These are phyloP conservation scores for Apostichopus parvimensis DNA, from an alignment of 35 echinoderm and acorn worm species.

Conservation along the genomic window DNA sequence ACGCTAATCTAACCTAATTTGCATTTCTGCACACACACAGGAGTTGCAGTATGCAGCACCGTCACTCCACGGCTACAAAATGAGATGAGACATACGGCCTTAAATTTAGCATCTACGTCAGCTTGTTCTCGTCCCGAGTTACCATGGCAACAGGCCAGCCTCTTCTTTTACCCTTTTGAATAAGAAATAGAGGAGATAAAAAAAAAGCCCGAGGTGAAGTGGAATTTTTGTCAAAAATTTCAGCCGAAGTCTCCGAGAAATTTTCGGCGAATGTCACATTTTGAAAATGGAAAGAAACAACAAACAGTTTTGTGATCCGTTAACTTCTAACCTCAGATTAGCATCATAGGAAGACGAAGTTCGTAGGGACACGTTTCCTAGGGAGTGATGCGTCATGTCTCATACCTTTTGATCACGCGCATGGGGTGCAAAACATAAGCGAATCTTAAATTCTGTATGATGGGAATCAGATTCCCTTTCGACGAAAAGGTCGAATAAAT, in stretches of 20 bases:
- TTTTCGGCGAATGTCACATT: conserved; percentile 12
- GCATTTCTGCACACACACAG: conserved; percentile 34
- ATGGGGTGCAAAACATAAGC: neutral
- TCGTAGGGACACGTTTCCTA: conserved; percentile 21
- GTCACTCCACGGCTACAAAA: neutral
- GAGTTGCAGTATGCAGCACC: neutral
- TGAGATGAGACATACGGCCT: conserved; percentile 16
- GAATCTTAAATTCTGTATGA: neutral
- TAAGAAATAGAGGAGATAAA: conserved; percentile 25
- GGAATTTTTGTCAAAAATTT: conserved; percentile 44
- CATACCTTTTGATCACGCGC: neutral
- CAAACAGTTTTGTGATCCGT: neutral
- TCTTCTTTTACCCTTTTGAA: conserved; percentile 46
- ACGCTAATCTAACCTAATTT: conserved; percentile 54
- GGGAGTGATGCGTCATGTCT: conserved; percentile 1
- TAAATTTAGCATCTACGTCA: conserved; percentile 46
- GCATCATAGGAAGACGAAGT: neutral
- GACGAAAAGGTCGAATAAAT: conserved; percentile 46
- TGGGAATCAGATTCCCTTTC: neutral
- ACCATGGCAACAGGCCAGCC: conserved; percentile 42
- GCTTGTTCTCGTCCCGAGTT: conserved; percentile 41
- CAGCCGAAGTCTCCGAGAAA: conserved; percentile 18
- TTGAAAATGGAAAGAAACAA: neutral
- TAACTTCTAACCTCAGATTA: neutral
- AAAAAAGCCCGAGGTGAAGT: conserved; percentile 42